These are phyloP conservation scores for Philhelius pedissequus DNA, from an alignment of 2,888 invertebrate genomes.

Conservation along the genomic window DNA sequence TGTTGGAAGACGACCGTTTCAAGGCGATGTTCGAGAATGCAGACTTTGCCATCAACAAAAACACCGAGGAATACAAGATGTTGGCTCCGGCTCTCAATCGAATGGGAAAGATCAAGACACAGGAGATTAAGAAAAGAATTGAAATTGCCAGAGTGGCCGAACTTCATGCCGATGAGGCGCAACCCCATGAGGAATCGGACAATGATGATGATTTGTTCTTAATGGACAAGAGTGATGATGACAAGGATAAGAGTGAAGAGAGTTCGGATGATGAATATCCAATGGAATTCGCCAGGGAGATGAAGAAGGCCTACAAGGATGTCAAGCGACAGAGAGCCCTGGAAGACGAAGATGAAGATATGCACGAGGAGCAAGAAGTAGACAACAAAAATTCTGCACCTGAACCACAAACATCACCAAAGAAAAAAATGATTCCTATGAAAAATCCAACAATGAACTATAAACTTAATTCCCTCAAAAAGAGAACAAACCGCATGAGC, in stretches of 20 bases:
- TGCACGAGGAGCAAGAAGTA: constrained; percentile 71
- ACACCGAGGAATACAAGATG: constrained; percentile 91
- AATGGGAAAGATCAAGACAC: constrained; percentile 85
- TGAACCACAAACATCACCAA: constrained; percentile 64
- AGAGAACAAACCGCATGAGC: constrained; percentile 72
- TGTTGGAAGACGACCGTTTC: constrained; percentile 93
- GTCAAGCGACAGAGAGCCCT: constrained; percentile 77
- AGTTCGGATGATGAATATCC: constrained; percentile 89
- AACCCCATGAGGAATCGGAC: constrained; percentile 76
- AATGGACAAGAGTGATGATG: constrained; percentile 73
- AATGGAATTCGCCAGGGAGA: constrained; percentile 87
- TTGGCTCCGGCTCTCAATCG: constrained; percentile 93
- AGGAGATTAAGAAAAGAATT: constrained; percentile 81
- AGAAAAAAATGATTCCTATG: constrained; percentile 82
- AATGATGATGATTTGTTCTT: constrained; percentile 78
- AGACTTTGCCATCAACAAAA: constrained; percentile 93
- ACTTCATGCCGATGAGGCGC: constrained; percentile 77
- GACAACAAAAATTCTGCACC: constrained; percentile 70
- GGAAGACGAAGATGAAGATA: constrained; percentile 73
- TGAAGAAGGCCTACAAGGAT: constrained; percentile 84
- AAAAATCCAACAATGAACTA: constrained; percentile 82
- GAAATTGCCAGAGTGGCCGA: constrained; percentile 81
- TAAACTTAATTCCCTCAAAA: constrained; percentile 78
- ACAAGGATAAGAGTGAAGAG: constrained; percentile 80
- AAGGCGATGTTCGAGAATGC: constrained; percentile 94